A percentile compares a stretch with the other conserved stretches of the same genome.
phyloP scores from a whole-genome alignment of 2,888 invertebrate genomes.

The Nemurella pictetii region DNA sequence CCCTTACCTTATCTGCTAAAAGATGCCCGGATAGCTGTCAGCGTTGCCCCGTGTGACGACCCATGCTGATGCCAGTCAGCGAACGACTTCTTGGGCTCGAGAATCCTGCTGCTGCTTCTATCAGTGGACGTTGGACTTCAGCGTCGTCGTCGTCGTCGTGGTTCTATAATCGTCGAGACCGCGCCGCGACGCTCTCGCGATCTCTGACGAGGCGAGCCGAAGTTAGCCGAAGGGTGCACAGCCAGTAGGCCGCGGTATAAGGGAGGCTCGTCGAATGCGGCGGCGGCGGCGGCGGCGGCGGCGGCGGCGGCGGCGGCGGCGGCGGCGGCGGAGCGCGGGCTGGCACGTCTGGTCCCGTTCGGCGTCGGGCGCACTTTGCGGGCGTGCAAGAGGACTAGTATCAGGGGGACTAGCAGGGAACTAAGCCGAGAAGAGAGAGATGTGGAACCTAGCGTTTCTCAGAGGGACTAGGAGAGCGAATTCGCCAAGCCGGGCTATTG shows the following conservation, averaged over 20 bases:
- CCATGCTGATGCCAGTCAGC: constrained; percentile 41
- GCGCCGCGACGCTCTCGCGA: constrained; percentile 44
- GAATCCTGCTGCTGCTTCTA: constrained; percentile 38
- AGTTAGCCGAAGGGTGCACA: constrained; percentile 38
- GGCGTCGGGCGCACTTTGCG: constrained; percentile 59
- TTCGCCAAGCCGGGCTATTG: constrained; percentile 40
- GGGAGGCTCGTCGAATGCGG: constrained; percentile 30
- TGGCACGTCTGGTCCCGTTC: constrained; percentile 55
- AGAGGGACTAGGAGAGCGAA: constrained; percentile 34
- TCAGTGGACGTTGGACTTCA: constrained; percentile 46
- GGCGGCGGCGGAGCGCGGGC: constrained; percentile 52
- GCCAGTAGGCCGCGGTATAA: constrained; percentile 24
- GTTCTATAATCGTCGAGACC: constrained; percentile 46
- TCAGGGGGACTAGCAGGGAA: constrained; percentile 34
- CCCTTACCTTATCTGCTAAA: constrained; percentile 22
- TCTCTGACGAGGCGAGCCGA: constrained; percentile 45
- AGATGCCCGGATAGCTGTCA: constrained; percentile 4
- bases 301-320: constrained; percentile 49
- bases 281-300: constrained; percentile 21
- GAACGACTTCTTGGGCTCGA: constrained; percentile 37
- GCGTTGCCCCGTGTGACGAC: constrained; percentile 17
- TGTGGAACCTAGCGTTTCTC: background rate
- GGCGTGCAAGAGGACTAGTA: constrained; percentile 39
- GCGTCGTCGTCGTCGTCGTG: constrained; percentile 46
- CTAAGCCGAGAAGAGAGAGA: constrained; percentile 30